Evolutionary conservation across 2,113 vertebrate genomes (phyloP).

Genomic region (Macrotis lagotis): DNA sequence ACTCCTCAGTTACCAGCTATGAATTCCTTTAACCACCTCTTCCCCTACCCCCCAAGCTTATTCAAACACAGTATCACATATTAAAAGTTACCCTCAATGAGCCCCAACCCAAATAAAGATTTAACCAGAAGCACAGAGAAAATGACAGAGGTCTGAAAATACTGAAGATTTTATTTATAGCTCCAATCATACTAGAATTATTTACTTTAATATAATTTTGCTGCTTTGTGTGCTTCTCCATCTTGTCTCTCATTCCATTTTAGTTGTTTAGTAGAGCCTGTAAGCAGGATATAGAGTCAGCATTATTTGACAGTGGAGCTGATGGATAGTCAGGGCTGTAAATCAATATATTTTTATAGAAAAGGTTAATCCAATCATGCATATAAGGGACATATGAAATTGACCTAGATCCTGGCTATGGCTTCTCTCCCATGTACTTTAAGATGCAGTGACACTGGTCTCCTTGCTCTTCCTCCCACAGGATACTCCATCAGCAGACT

Average conservation of each 20-base stretch:
- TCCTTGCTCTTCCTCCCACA: background rate
- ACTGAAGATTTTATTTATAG: background rate
- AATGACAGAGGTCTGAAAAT: conserved; percentile 34
- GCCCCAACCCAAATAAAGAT: conserved; percentile 1
- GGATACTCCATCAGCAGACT: background rate
- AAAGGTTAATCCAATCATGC: background rate
- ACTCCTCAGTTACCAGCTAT: background rate
- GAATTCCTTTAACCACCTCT: background rate
- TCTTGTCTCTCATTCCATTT: background rate
- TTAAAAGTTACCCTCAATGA: conserved; percentile 16
- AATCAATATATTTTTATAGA: background rate
- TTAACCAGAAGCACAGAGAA: background rate
- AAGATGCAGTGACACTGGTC: background rate
- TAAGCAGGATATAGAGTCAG: background rate
- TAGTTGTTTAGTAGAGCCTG: background rate
- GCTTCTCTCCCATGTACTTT: background rate
- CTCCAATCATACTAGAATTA: conserved; percentile 30
- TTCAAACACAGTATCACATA: conserved; percentile 19
- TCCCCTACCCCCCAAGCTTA: background rate
- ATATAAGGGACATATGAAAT: background rate
- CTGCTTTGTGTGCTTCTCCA: conserved; percentile 38
- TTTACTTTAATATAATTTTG: conserved; percentile 60
- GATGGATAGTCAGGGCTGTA: background rate
- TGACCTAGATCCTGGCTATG: background rate
- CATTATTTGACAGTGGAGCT: background rate